These are phyloP conservation scores for Deroptyus accipitrinus DNA, from an alignment of 2,113 vertebrate species.

Conservation along the genomic window DNA sequence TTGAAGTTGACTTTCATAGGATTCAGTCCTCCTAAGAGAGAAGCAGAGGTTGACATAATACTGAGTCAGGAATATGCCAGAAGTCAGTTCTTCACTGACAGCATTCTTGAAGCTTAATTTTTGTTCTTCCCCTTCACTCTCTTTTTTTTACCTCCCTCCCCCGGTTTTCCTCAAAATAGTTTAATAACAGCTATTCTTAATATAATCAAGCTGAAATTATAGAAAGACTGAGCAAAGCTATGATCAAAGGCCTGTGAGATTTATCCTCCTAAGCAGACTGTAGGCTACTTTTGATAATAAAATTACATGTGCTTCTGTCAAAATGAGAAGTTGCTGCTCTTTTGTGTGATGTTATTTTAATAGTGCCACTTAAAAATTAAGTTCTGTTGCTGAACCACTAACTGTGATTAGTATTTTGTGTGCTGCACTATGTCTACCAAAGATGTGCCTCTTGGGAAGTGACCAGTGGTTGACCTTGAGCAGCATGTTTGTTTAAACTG, in stretches of 20 bases:
- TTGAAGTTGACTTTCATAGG: not conserved
- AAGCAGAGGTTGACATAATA: not conserved
- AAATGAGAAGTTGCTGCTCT: not conserved
- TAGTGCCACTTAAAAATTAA: not conserved
- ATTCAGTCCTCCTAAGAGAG: not conserved
- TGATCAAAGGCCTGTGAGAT: not conserved
- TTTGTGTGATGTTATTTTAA: not conserved
- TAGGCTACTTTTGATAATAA: not conserved
- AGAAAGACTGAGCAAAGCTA: not conserved
- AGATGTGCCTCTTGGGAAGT: not conserved
- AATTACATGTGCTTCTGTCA: not conserved
- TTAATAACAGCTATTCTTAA: not conserved
- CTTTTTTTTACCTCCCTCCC: not conserved
- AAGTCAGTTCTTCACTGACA: not conserved
- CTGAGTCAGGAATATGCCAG: not conserved
- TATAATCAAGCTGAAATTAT: not conserved
- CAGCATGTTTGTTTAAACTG: not conserved
- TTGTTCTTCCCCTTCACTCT: not conserved
- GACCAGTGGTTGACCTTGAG: not conserved
- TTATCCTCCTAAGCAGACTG: not conserved
- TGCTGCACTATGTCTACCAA: too few relatives aligned
- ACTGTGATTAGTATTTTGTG: not conserved
- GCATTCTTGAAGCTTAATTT: not conserved
- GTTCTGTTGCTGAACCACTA: not conserved
- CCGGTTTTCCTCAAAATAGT: not conserved